Evolutionary conservation across 1,140 invertebrate genomes (phyloP).

Genomic region (Leptonema lineaticorne): DNA sequence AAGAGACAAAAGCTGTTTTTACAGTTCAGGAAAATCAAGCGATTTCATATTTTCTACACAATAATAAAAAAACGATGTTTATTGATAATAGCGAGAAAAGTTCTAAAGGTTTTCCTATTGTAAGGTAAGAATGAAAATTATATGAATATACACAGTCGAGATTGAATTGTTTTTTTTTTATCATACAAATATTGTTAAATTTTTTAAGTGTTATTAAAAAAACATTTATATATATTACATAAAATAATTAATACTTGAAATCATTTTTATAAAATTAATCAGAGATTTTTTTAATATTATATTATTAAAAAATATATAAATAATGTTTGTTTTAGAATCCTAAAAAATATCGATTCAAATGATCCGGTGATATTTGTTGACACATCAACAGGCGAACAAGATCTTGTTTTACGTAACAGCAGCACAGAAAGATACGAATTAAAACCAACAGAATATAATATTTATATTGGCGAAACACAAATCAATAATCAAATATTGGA

Average conservation of each 20-base stretch:
- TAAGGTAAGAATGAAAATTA: constrained; percentile 45
- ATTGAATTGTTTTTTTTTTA: too few species aligned
- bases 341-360: constrained; percentile 17
- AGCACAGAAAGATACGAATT: constrained; percentile 26
- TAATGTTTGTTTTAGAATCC: constrained; percentile 43
- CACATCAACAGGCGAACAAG: not conserved
- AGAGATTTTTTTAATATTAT: constrained; percentile 51
- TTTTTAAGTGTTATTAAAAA: too few species aligned
- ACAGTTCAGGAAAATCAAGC: constrained; percentile 34
- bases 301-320: constrained; percentile 42
- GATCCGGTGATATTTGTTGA: constrained; percentile 19
- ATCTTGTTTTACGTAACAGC: constrained; percentile 7
- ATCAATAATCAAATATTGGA: constrained; percentile 19
- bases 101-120: constrained; percentile 47
- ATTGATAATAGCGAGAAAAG: constrained; percentile 50
- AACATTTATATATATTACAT: too few species aligned
- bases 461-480: constrained; percentile 19
- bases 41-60: constrained; percentile 38
- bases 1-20: constrained; percentile 1
- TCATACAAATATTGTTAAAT: too few species aligned
- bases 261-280: too few species aligned
- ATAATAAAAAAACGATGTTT: constrained; percentile 20
- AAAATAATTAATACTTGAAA: too few species aligned
- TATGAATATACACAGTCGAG: constrained; percentile 47
- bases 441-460: constrained; percentile 23